Evolutionary conservation across 2,797 vertebrate species (phyloP).

Genomic region (Protonibea diacanthus): DNA sequence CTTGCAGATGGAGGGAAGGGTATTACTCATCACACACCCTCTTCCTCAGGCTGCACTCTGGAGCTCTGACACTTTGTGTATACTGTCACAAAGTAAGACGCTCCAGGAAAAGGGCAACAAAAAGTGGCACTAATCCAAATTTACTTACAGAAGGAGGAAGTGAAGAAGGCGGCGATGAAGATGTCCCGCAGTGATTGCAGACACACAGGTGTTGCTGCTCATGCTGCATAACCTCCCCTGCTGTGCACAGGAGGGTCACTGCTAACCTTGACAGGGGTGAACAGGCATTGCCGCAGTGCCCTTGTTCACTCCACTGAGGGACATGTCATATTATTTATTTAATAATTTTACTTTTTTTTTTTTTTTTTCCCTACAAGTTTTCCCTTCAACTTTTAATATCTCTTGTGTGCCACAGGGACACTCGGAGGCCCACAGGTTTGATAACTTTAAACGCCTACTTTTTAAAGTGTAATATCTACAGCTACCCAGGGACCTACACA

Average conservation of each 20-base stretch:
- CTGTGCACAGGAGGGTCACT: constrained; percentile 66
- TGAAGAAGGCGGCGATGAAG: constrained; percentile 35
- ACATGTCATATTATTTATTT: constrained; percentile 60
- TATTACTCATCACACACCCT: constrained; percentile 1
- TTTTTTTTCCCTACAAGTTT: constrained; percentile 52
- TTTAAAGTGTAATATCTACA: constrained; percentile 77
- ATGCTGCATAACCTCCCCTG: constrained; percentile 63
- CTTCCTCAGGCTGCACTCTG: neutral
- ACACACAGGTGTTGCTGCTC: constrained; percentile 72
- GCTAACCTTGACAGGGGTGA: constrained; percentile 67
- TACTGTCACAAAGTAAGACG: constrained; percentile 28
- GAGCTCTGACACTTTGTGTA: constrained; percentile 18
- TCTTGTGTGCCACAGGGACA: constrained; percentile 61
- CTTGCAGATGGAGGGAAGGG: constrained; percentile 15
- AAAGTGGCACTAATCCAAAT: constrained; percentile 42
- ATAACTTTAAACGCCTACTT: constrained; percentile 76
- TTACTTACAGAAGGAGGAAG: constrained; percentile 17
- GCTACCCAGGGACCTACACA: constrained; percentile 66
- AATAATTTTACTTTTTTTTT: constrained; percentile 41
- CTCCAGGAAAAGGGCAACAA: constrained; percentile 9
- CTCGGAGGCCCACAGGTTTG: constrained; percentile 73
- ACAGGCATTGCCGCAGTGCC: constrained; percentile 64
- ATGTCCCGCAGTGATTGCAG: constrained; percentile 56
- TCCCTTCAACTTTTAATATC: constrained; percentile 76
- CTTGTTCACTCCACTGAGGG: constrained; percentile 61